Base-by-base conservation (phyloP, 2,888 invertebrate species). In the Atrina japonica region DNA sequence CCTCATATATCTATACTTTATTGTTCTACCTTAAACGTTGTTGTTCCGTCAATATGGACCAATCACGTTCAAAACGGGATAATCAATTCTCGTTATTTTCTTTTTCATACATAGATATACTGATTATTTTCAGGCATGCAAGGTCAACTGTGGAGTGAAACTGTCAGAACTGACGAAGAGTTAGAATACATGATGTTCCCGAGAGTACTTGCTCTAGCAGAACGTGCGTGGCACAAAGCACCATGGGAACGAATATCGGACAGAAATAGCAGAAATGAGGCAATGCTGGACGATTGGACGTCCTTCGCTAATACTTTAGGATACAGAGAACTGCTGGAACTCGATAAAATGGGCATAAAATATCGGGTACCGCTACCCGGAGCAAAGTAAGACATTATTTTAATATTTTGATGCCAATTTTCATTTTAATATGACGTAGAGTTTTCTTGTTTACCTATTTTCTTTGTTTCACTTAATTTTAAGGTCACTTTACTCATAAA, bases 181-280 rank as follows among this genome's bases (percentile, higher is more conserved):
- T 49, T 86, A 1, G 41, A 59, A 16, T 40, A 23, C 41, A 83
- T 84, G 80, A 71, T 78, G 11, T 86, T 81, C 56, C 87, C 87
- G 0, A 72, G 85, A 18, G 66, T 86, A 5, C 65, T 87, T 23
- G 86, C 88, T 0, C 61, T 87, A 18, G 89, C 89, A 1, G 88
- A 89, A 72, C 67, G 88, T 21, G 80, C 82, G 0, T 89, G 88
- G 88, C 88, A 88, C 60, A 81, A 82, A 52, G 84, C 86, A 27
- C 16, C 72, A n/a, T 89, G 88, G 88, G 87, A 88, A 71, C 65
- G 69, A 11, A 64, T 70, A 6, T 7, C 58, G 11, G 66, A 77
- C 21, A 71, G 73, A 6, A 30, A 16, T 0, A 50, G 64, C 7
- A 67, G 80, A n/a, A 67, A 68, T 9, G 27, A 65, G 2, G 27